These are phyloP conservation scores for Cephus rjabovi DNA, from an alignment of 2,888 invertebrate species.

Conservation along the genomic window DNA sequence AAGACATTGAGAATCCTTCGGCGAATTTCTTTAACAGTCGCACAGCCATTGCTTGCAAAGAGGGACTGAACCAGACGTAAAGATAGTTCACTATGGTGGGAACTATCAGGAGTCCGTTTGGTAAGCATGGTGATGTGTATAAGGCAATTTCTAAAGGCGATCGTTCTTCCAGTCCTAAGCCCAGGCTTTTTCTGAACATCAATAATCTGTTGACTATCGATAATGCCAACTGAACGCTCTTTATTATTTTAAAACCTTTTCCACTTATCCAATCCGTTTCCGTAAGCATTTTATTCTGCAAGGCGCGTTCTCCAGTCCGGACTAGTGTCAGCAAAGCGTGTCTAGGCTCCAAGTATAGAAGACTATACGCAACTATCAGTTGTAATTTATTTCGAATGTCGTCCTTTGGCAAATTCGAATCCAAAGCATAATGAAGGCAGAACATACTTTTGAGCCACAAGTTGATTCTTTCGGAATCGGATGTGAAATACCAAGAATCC, in stretches of 20 bases:
- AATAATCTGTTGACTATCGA: conserved; percentile 62
- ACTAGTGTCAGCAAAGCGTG: conserved; percentile 61
- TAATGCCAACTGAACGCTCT: conserved; percentile 61
- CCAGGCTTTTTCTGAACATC: conserved; percentile 61
- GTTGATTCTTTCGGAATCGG: conserved; percentile 58
- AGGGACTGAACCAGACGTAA: conserved; percentile 71
- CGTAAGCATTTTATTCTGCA: conserved; percentile 62
- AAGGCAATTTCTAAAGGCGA: conserved; percentile 63
- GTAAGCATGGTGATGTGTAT: conserved; percentile 62
- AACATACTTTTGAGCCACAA: conserved; percentile 61
- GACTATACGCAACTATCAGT: conserved; percentile 60
- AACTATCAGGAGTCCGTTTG: conserved; percentile 65
- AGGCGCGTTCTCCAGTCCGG: conserved; percentile 57
- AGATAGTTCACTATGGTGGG: conserved; percentile 71
- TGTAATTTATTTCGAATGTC: conserved; percentile 58
- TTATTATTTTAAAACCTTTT: conserved; percentile 61
- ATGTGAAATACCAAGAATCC: conserved; percentile 62
- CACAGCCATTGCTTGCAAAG: conserved; percentile 70
- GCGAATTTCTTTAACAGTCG: conserved; percentile 70
- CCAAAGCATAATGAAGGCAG: conserved; percentile 59
- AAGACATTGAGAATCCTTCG: conserved; percentile 70
- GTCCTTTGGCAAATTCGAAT: conserved; percentile 50
- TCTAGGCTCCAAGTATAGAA: conserved; percentile 61
- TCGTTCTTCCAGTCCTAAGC: conserved; percentile 50
- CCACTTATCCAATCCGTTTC: conserved; percentile 65